phyloP scores from a whole-genome alignment of 2,797 vertebrate species.

The Stomatorhinus walkeri region DNA sequence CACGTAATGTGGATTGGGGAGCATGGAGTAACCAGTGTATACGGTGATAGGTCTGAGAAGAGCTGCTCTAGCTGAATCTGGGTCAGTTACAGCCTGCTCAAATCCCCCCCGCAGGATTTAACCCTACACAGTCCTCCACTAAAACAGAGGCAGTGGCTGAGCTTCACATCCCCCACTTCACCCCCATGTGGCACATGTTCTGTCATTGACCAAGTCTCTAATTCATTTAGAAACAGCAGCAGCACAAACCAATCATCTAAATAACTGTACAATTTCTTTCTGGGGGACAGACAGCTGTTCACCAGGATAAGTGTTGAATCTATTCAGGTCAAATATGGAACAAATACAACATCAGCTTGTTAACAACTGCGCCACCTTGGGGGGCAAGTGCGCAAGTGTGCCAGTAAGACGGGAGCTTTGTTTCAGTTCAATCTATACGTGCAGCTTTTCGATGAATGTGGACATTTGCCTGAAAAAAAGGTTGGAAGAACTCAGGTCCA shows the following conservation, averaged over 20 bases:
- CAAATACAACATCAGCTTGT: background rate
- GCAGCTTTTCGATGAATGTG: background rate
- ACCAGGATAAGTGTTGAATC: background rate
- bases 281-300: background rate
- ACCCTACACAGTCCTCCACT: constrained; percentile 4
- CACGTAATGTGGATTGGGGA: background rate
- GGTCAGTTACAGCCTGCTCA: constrained; percentile 66
- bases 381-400: too few species aligned
- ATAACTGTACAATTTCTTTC: background rate
- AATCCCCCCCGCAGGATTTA: constrained; percentile 39
- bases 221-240: background rate
- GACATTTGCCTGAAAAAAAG: background rate
- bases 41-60: background rate
- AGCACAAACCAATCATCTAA: background rate
- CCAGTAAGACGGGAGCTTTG: background rate
- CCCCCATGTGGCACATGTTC: background rate
- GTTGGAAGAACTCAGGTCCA: background rate
- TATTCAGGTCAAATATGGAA: background rate
- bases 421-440: background rate
- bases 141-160: background rate
- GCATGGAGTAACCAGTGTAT: background rate
- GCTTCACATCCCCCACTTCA: background rate
- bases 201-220: background rate
- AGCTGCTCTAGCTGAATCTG: constrained; percentile 62
- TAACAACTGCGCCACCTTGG: background rate